Evolutionary conservation across 2,888 invertebrate genomes (phyloP).

Genomic region (Galerucella pusilla): DNA sequence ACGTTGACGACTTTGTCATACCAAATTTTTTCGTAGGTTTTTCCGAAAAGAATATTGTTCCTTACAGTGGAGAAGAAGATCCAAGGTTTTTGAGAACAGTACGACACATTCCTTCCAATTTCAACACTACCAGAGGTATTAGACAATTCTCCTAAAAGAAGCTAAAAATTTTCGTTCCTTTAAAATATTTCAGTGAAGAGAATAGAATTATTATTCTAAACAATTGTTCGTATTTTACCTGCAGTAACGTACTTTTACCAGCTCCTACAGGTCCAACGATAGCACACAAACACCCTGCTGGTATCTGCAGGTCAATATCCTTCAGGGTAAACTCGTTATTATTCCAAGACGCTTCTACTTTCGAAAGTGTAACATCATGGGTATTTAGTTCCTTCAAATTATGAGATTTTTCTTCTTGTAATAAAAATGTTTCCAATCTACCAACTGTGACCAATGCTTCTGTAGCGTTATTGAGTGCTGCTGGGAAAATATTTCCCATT

Average conservation of each 20-base stretch:
- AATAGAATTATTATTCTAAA: too few relatives aligned
- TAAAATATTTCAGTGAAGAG: too few relatives aligned
- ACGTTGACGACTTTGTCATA: conserved; percentile 71
- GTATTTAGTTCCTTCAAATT: conserved; percentile 41
- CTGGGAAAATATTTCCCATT: conserved; percentile 71
- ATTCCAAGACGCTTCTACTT: conserved; percentile 41
- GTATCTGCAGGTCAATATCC: too few relatives aligned
- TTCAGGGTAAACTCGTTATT: too few relatives aligned
- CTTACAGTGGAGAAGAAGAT: too few relatives aligned
- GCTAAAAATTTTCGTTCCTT: conserved; percentile 10
- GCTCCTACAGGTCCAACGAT: too few relatives aligned
- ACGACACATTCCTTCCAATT: conserved; percentile 72
- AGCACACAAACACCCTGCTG: too few relatives aligned
- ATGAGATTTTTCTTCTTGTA: conserved; percentile 69
- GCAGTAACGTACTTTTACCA: conserved; percentile 70
- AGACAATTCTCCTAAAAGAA: conserved; percentile 58
- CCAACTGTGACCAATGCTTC: conserved; percentile 69
- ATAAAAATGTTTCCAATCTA: conserved; percentile 69
- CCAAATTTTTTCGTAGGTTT: neutral
- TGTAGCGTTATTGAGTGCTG: conserved; percentile 70
- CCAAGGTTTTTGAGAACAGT: too few relatives aligned
- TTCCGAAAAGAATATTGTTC: too few relatives aligned
- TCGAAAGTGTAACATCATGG: conserved; percentile 48
- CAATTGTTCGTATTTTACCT: conserved; percentile 48
- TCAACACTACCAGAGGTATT: conserved; percentile 69